Evolutionary conservation across 2,113 vertebrate species (phyloP).

Genomic region (Chaenocephalus aceratus): DNA sequence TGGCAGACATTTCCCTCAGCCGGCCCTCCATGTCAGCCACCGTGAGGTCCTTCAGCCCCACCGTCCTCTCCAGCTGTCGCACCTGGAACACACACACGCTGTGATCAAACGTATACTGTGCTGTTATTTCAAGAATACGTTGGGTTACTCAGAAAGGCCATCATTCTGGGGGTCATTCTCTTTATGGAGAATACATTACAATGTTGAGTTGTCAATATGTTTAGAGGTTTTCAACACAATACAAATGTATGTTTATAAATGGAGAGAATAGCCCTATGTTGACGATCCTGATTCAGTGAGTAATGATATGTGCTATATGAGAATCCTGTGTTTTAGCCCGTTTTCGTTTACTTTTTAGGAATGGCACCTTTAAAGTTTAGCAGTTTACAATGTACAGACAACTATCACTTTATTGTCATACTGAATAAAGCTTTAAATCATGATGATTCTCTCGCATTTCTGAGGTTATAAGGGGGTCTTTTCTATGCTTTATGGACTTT

Average conservation of each 20-base stretch:
- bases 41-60: slow-evolving; percentile 93
- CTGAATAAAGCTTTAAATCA: neutral
- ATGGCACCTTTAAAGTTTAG: neutral
- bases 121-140: no score
- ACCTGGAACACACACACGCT: slow-evolving; percentile 81
- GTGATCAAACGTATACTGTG: neutral
- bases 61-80: slow-evolving; percentile 93
- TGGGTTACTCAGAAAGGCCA: no score
- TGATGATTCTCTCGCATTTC: neutral
- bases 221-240: no score
- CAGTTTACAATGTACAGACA: neutral
- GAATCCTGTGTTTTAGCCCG: neutral
- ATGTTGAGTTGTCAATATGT: no score
- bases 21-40: slow-evolving; percentile 92
- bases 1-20: slow-evolving; percentile 89
- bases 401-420: neutral
- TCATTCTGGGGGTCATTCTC: no score
- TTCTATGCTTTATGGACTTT: neutral
- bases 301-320: neutral
- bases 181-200: no score
- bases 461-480: no score
- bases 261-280: no score
- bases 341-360: neutral
- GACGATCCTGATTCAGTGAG: neutral
- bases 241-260: no score